phyloP scores from a whole-genome alignment of 2,113 vertebrate species.

The Cairina moschata region DNA sequence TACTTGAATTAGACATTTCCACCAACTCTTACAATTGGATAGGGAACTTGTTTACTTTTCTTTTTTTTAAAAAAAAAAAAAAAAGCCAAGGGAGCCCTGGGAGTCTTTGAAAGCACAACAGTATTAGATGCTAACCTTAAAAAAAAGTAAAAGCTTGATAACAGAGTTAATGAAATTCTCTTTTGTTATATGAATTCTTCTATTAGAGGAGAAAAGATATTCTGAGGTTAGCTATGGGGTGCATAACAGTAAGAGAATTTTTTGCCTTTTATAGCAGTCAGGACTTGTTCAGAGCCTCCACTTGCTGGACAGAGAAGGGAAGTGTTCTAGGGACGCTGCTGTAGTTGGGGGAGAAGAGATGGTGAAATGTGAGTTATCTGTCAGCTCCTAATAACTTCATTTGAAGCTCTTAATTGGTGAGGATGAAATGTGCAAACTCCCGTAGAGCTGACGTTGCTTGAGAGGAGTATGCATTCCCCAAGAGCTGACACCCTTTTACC shows the following conservation, averaged over 20 bases:
- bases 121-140: background rate
- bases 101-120: background rate
- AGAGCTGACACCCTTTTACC: background rate
- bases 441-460: background rate
- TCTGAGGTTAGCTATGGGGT: conserved; percentile 33
- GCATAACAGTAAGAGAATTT: conserved; percentile 49
- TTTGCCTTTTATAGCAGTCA: conserved; percentile 71
- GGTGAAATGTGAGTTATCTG: background rate
- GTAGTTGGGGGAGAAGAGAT: background rate
- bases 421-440: conserved; percentile 3
- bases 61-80: background rate
- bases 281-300: conserved; percentile 24
- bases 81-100: background rate
- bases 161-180: background rate
- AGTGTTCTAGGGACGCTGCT: background rate
- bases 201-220: conserved; percentile 8
- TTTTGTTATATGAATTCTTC: background rate
- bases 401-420: background rate
- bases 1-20: background rate
- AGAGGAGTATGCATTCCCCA: background rate
- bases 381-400: conserved; percentile 20
- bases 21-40: background rate
- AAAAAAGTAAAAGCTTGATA: background rate
- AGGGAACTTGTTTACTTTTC: background rate
- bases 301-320: conserved; percentile 51